phyloP scores from a whole-genome alignment of 1,140 invertebrate species.

The Coptotermes formosanus region DNA sequence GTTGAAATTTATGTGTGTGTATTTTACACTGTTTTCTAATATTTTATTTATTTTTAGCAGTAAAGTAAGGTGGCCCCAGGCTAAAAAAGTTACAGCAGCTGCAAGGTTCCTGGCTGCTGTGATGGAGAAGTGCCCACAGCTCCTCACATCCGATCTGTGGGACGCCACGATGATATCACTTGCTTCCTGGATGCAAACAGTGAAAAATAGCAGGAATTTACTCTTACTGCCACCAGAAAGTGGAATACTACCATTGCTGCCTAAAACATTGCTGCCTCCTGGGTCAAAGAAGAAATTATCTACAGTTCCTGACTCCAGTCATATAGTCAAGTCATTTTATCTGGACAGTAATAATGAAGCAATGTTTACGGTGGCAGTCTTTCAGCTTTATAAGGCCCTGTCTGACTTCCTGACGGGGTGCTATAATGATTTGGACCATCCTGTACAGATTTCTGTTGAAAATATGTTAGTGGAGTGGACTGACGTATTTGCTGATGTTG shows the following conservation, averaged over 20 bases:
- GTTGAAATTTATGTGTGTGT: too few relatives aligned
- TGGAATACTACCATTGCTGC: too few relatives aligned
- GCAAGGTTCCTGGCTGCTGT: conserved; percentile 38
- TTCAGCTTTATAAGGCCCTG: not conserved
- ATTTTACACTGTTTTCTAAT: too few relatives aligned
- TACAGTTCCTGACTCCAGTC: too few relatives aligned
- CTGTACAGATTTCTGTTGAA: not conserved
- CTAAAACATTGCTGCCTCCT: too few relatives aligned
- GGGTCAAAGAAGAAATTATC: too few relatives aligned
- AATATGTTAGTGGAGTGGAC: not conserved
- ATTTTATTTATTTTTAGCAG: too few relatives aligned
- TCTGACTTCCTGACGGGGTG: not conserved
- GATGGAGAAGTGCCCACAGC: conserved; percentile 44
- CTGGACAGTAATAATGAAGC: not conserved
- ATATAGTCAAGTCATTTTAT: too few relatives aligned
- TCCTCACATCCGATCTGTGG: conserved; percentile 56
- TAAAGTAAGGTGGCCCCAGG: too few relatives aligned
- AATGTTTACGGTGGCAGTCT: not conserved
- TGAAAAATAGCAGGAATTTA: conserved; percentile 45
- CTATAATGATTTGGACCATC: not conserved
- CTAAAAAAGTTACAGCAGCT: too few relatives aligned
- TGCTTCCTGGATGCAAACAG: conserved; percentile 57
- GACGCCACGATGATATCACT: conserved; percentile 65
- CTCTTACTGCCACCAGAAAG: not conserved
- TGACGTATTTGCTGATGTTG: not conserved